phyloP scores from a whole-genome alignment of 2,888 invertebrate genomes.

The Liposcelis brunnea region DNA sequence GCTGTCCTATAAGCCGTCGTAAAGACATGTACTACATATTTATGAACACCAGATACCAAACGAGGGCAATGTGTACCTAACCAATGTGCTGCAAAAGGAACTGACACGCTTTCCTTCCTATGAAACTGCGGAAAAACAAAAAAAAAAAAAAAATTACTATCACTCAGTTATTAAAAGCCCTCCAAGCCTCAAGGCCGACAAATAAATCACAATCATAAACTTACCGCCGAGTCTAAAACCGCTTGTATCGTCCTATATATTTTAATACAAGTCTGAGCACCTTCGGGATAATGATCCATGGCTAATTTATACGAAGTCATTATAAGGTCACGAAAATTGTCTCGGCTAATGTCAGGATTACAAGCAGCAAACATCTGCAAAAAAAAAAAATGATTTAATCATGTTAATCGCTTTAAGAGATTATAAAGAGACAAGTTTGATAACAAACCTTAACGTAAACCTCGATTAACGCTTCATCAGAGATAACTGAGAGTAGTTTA shows the following conservation, averaged over 20 bases:
- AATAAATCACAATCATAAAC: constrained; percentile 16
- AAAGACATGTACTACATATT: constrained; percentile 41
- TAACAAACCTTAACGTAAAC: constrained; percentile 25
- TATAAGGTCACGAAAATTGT: constrained; percentile 45
- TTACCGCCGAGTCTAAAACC: constrained; percentile 53
- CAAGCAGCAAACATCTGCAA: constrained; percentile 23
- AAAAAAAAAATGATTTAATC: too few relatives aligned
- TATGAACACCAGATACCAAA: constrained; percentile 57
- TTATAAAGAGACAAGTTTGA: too few relatives aligned
- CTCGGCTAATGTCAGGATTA: constrained; percentile 36
- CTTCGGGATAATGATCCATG: constrained; percentile 60
- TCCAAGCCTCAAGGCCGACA: too few relatives aligned
- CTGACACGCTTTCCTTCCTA: constrained; percentile 52
- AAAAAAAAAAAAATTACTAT: constrained; percentile 1
- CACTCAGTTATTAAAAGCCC: constrained; percentile 1
- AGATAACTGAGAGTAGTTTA: constrained; percentile 32
- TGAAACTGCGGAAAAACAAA: constrained; percentile 43
- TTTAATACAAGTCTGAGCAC: constrained; percentile 43
- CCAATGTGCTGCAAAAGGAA: constrained; percentile 67
- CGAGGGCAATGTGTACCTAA: constrained; percentile 60
- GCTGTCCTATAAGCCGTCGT: constrained; percentile 37
- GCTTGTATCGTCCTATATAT: constrained; percentile 54
- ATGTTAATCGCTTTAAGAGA: too few relatives aligned
- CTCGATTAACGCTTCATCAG: constrained; percentile 23
- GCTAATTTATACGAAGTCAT: constrained; percentile 60